A percentile compares a stretch with the other conserved stretches of the same genome.
phyloP scores from a whole-genome alignment of 2,797 vertebrate genomes.

The Masticophis lateralis region DNA sequence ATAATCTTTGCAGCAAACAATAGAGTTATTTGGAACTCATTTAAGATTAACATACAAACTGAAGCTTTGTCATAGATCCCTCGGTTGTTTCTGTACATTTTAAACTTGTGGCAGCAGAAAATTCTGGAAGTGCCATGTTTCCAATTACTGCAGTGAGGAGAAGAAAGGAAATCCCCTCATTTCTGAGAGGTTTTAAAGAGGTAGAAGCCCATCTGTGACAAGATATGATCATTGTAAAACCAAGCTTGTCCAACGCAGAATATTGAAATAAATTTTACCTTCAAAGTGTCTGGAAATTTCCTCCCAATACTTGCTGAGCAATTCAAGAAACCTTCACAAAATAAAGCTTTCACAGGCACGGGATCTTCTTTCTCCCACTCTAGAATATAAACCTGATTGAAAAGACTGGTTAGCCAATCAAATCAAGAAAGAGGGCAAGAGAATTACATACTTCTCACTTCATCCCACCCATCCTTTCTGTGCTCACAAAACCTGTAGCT shows the following conservation, averaged over 20 bases:
- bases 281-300: slow-evolving; percentile 50
- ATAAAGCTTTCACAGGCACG: slow-evolving; percentile 48
- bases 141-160: neutral
- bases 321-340: slow-evolving; percentile 50
- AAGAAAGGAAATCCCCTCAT: neutral
- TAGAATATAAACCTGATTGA: slow-evolving; percentile 64
- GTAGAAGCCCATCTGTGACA: neutral
- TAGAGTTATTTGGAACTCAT: neutral
- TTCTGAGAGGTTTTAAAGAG: neutral
- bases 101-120: neutral
- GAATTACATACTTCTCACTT: slow-evolving; percentile 45
- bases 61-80: neutral
- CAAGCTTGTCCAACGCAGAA: neutral
- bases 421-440: slow-evolving; percentile 36
- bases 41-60: neutral
- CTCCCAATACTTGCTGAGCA: slow-evolving; percentile 49
- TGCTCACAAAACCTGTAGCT: slow-evolving; percentile 45
- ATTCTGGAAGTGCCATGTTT: neutral
- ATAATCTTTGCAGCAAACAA: neutral
- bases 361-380: slow-evolving; percentile 32
- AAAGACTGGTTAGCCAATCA: slow-evolving; percentile 59
- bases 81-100: neutral
- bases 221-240: neutral
- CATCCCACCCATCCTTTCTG: slow-evolving; percentile 38
- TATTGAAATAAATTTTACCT: slow-evolving; percentile 56